Conservation (phyloP, 2,797 vertebrate genomes). For the Lepus townsendii region DNA sequence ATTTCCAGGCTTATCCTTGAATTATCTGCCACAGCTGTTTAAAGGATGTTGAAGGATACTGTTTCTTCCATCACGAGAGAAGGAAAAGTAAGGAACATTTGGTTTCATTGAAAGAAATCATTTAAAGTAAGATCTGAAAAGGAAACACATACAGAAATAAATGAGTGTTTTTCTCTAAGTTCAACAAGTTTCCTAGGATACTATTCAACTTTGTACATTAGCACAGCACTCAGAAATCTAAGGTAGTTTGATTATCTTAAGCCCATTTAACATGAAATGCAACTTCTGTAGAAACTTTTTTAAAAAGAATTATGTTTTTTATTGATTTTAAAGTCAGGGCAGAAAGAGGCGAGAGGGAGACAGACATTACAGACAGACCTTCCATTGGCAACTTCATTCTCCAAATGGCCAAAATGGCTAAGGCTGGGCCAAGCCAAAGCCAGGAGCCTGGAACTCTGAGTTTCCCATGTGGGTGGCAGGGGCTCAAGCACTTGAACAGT, state of each 20-base stretch:
- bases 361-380: too few relatives aligned
- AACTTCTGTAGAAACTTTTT: not conserved
- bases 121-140: slow-evolving; percentile 52
- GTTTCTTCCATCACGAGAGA: not conserved
- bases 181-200: not conserved
- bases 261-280: not conserved
- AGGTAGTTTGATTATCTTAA: not conserved
- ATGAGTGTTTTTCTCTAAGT: not conserved
- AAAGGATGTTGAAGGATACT: not conserved
- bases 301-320: too few relatives aligned
- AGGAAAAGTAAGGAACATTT: slow-evolving; percentile 25
- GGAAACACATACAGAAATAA: slow-evolving; percentile 15
- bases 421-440: too few relatives aligned
- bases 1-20: not conserved
- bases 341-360: too few relatives aligned
- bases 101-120: not conserved
- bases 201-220: slow-evolving; percentile 39
- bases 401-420: too few relatives aligned
- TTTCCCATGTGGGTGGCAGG: too few relatives aligned
- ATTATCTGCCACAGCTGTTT: not conserved
- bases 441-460: too few relatives aligned
- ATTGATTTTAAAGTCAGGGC: too few relatives aligned
- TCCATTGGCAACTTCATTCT: too few relatives aligned
- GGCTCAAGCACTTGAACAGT: too few relatives aligned
- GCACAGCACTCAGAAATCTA: not conserved